These are phyloP conservation scores for Tragelaphus buxtoni DNA, from an alignment of 2,113 vertebrate genomes.

Conservation along the genomic window DNA sequence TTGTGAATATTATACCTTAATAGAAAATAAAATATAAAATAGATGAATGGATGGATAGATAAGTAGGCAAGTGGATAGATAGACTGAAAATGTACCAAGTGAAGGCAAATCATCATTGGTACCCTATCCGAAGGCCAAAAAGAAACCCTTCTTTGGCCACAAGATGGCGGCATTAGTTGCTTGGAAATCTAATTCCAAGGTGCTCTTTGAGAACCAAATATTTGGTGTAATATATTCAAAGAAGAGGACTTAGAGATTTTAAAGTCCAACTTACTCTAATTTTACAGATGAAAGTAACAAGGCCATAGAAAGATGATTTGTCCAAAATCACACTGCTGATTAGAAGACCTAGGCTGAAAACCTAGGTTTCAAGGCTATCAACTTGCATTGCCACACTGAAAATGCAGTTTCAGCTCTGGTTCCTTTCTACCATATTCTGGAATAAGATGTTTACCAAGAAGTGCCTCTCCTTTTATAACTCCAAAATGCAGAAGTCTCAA, in stretches of 20 bases:
- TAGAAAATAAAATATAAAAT: neutral
- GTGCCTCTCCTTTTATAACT: neutral
- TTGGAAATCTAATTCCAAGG: slow-evolving; percentile 16
- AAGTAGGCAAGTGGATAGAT: neutral
- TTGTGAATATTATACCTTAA: neutral
- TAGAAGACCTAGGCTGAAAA: neutral
- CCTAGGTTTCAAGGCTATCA: neutral
- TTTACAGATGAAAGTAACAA: slow-evolving; percentile 7
- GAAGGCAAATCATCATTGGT: neutral
- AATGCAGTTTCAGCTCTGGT: neutral
- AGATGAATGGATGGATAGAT: neutral
- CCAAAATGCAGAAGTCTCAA: slow-evolving; percentile 8
- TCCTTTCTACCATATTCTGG: neutral
- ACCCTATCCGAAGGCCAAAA: neutral
- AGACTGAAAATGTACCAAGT: neutral
- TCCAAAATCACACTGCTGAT: neutral
- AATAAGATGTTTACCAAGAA: neutral
- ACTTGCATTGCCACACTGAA: neutral
- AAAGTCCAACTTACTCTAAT: neutral
- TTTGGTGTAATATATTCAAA: slow-evolving; percentile 2
- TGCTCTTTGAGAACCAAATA: neutral
- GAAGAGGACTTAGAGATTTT: neutral
- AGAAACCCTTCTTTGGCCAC: slow-evolving; percentile 26
- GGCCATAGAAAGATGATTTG: neutral
- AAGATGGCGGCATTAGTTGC: slow-evolving; percentile 57